Percentiles rank a stretch among this genome's conserved stretches.
phyloP scores from a whole-genome alignment of 2,888 invertebrate species.

The Vannuccia rotundouncinata region DNA sequence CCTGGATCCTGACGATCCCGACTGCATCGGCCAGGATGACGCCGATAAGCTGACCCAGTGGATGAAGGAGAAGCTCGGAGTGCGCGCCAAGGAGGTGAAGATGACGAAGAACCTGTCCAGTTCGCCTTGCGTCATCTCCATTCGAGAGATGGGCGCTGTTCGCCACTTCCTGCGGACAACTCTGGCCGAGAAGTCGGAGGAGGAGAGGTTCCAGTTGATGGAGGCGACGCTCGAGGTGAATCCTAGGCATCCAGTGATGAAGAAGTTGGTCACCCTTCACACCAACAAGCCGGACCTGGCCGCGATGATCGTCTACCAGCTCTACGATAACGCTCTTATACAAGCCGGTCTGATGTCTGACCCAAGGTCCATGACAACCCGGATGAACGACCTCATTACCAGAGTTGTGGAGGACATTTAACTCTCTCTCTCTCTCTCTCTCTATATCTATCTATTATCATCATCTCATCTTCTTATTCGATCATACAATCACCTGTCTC shows the following conservation, averaged over 20 bases:
- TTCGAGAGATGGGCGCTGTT: constrained; percentile 92
- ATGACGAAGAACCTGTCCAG: constrained; percentile 68
- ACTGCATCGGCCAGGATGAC: constrained; percentile 67
- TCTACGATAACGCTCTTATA: constrained; percentile 89
- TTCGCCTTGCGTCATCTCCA: constrained; percentile 88
- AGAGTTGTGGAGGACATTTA: constrained; percentile 50
- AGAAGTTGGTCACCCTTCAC: constrained; percentile 72
- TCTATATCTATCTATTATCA: too few relatives aligned
- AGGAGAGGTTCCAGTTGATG: constrained; percentile 75
- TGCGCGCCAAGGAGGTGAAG: constrained; percentile 74
- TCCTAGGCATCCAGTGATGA: constrained; percentile 72
- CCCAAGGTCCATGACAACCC: constrained; percentile 72
- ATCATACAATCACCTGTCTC: too few relatives aligned
- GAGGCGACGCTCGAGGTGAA: constrained; percentile 90
- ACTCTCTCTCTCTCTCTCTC: constrained; percentile 29
- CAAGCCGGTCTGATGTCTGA: constrained; percentile 87
- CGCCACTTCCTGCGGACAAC: constrained; percentile 86
- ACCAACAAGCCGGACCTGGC: constrained; percentile 72
- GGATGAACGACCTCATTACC: constrained; percentile 77
- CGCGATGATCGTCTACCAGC: constrained; percentile 73
- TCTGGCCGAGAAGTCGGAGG: constrained; percentile 61
- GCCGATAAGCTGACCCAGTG: constrained; percentile 72
- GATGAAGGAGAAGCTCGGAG: constrained; percentile 69
- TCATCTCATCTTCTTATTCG: too few relatives aligned
- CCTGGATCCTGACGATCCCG: constrained; percentile 34